Base-by-base conservation (phyloP, 2,113 vertebrate genomes). In the Vidua chalybeata region DNA sequence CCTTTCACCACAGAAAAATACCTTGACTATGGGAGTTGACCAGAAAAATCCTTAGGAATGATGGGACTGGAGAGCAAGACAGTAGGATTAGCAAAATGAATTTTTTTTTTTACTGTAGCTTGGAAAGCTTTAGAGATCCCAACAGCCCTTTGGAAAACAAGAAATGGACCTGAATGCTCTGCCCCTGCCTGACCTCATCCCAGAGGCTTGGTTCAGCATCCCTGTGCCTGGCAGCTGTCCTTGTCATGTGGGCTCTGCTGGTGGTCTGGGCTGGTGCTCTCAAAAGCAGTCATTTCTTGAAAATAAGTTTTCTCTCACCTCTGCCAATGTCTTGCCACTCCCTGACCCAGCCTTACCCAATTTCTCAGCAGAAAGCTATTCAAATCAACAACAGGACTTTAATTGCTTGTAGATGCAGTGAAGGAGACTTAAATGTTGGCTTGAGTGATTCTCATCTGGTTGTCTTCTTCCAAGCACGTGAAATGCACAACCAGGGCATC, bases 181-280 rank as follows among this genome's bases (percentile, higher is more conserved):
- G n/a, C 24, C 39, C 84, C 33, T 90, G 43, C 58, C 56, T 93
- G 89, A 85, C 82, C 75, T 93, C 46, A 23, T 46, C 11, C 49
- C 51, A 43, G 81, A 55, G 61, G 45, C 54, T 95, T 72, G 76
- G 56, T 63, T 84, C 28, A 1, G 45, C 46, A 68, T 56, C 54
- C 37, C 66, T 17, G 49, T 55, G 69, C 66, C 88, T 95, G 92
- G 83, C 71, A 63, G 62, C 62, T 46, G 33, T 49, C 81, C 82
- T 66, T 83, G 78, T 15, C 54, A 8, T 8, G 31, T 66, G 33
- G 58, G 59, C 84, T 93, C 20, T 93, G 87, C 87, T 95, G 91
- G 84, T 97, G 91, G 87, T 91, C 89, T 94, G 74, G 61, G 58
- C 49, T 68, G 43, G 15, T 84, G 89, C n/a, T 91, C 55, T 73